phyloP scores from a whole-genome alignment of 1,140 invertebrate species.

The Goniozus legneri region DNA sequence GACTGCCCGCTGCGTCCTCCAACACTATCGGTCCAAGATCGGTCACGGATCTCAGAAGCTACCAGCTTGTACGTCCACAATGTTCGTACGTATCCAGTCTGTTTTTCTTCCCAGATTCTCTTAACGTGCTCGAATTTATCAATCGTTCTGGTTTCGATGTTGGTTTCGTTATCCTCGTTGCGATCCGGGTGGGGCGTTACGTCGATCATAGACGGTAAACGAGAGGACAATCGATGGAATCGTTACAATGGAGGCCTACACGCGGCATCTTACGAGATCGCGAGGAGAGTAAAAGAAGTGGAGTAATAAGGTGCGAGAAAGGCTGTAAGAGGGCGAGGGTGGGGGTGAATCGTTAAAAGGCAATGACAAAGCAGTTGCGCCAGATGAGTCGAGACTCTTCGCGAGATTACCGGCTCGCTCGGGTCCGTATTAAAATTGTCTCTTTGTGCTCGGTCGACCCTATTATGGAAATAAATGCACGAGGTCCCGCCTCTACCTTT shows the following conservation, averaged over 20 bases:
- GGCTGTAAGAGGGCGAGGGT: not conserved
- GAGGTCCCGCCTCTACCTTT: not conserved
- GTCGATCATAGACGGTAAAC: not conserved
- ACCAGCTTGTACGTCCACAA: constrained; percentile 39
- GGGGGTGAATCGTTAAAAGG: constrained; percentile 7
- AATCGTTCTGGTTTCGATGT: no score
- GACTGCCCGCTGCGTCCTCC: constrained; percentile 45
- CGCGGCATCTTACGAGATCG: no score
- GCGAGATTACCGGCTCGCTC: not conserved
- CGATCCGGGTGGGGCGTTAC: no score
- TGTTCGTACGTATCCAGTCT: not conserved
- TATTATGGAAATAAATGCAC: constrained; percentile 13
- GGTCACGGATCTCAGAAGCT: constrained; percentile 52
- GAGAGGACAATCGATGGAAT: no score
- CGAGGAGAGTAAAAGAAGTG: no score
- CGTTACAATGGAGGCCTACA: no score
- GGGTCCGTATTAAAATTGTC: constrained; percentile 4
- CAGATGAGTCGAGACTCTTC: constrained; percentile 8
- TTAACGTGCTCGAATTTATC: no score
- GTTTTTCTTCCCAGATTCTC: not conserved
- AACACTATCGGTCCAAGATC: constrained; percentile 48
- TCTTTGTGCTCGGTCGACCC: constrained; percentile 1
- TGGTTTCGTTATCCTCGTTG: no score
- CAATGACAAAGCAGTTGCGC: constrained; percentile 9
- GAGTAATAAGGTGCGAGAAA: not conserved